Percentiles rank a stretch among this genome's conserved stretches.
Evolutionary conservation across 2,113 vertebrate genomes (phyloP).

Genomic region (Ciconia boyciana): DNA sequence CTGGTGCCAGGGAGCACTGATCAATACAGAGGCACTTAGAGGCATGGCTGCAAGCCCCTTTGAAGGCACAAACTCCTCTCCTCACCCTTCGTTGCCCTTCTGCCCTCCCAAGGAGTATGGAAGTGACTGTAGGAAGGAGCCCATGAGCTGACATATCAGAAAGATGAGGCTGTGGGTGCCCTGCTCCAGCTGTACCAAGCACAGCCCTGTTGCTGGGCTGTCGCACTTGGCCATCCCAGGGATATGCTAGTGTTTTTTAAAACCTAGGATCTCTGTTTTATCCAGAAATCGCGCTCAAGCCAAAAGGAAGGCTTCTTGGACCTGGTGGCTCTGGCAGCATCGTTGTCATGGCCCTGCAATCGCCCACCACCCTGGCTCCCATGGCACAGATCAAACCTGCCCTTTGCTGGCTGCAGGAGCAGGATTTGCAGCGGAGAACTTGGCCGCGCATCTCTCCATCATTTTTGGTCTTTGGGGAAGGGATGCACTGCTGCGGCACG

Average conservation of each 20-base stretch:
- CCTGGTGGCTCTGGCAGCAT: background rate
- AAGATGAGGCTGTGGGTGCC: background rate
- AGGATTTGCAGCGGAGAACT: background rate
- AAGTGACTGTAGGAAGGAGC: background rate
- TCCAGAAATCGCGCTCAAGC: background rate
- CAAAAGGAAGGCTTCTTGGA: background rate
- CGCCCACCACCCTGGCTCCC: background rate
- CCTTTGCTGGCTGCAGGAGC: background rate
- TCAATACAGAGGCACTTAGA: background rate
- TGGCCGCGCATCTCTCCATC: rapidly evolving
- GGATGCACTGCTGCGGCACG: rapidly evolving
- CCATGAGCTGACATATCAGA: background rate
- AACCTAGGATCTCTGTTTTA: background rate
- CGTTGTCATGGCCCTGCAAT: background rate
- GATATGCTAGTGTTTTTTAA: background rate
- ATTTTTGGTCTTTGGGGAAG: background rate
- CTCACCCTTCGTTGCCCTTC: background rate
- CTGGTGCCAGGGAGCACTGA: background rate
- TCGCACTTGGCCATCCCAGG: background rate
- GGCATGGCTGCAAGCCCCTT: background rate
- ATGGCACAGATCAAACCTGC: background rate
- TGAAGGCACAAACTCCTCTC: background rate
- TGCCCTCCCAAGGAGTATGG: background rate
- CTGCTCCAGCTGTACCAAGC: background rate
- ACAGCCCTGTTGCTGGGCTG: background rate